Evolutionary conservation across 2,888 invertebrate genomes (phyloP).

Genomic region (Limnephilus marmoratus): DNA sequence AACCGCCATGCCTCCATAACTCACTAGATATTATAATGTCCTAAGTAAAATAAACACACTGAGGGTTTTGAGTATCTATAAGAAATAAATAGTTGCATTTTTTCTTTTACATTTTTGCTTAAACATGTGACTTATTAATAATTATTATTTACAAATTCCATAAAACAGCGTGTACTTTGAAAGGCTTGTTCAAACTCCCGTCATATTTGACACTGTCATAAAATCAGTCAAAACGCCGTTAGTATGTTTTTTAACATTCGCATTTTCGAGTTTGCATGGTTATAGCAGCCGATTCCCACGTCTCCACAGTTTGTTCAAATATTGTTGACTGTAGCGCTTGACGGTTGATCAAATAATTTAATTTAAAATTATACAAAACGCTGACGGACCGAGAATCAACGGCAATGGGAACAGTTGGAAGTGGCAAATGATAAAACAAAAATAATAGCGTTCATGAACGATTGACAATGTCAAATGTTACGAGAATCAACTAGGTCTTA

Average conservation of each 20-base stretch:
- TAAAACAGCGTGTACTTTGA: background rate
- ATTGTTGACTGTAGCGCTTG: background rate
- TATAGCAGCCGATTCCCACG: background rate
- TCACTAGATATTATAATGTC: background rate
- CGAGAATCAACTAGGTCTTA: background rate
- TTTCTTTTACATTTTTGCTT: background rate
- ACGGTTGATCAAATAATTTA: background rate
- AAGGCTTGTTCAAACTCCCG: too few relatives aligned
- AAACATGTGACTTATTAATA: too few relatives aligned
- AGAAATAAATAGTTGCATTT: background rate
- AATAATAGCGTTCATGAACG: background rate
- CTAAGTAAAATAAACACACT: background rate
- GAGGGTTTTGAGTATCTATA: background rate
- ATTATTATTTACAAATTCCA: background rate
- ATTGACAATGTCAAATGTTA: background rate
- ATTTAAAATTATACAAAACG: background rate
- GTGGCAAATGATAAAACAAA: background rate
- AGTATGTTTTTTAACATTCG: background rate
- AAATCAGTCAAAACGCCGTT: too few relatives aligned
- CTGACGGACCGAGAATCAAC: background rate
- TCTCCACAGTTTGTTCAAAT: background rate
- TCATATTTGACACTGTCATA: too few relatives aligned
- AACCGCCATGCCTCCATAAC: background rate
- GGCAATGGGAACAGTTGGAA: background rate
- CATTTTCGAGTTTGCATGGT: background rate